A percentile compares a stretch with the other conserved stretches of the same genome.
Conservation (phyloP, 2,113 vertebrate species). For the Gnathonemus longibarbis region DNA sequence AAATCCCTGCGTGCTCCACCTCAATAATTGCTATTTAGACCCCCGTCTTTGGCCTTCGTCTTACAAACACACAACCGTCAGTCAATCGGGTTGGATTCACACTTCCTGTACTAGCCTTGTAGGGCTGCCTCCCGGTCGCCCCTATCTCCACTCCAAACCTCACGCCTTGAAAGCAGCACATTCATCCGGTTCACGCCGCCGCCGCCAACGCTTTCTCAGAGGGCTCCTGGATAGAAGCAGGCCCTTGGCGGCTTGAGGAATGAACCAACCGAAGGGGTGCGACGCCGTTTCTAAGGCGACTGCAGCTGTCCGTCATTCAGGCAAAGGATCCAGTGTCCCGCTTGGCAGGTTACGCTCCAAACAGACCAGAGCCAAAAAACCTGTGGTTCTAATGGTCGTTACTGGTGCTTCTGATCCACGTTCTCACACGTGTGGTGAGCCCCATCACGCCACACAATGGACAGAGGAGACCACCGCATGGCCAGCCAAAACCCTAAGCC, state of each 20-base stretch:
- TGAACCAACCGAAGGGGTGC: not conserved
- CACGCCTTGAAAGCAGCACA: not conserved
- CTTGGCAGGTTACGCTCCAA: not conserved
- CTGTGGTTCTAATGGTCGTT: not conserved
- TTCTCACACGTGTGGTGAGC: not conserved
- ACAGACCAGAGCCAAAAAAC: not conserved
- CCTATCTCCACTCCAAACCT: not conserved
- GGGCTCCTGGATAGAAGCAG: not conserved
- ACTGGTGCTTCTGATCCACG: not conserved
- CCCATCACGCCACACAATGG: not conserved
- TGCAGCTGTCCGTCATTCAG: not conserved
- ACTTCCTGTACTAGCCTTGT: not conserved
- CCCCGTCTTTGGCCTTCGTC: not conserved
- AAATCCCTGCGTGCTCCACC: not conserved
- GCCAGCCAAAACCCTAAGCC: not conserved
- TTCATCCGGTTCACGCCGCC: not conserved
- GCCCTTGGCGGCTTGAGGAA: not conserved
- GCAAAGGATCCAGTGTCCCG: not conserved
- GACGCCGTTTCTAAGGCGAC: not conserved
- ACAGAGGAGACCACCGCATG: not conserved
- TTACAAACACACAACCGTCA: not conserved
- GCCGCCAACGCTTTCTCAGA: not conserved
- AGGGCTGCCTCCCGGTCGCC: not conserved
- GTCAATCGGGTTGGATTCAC: not conserved
- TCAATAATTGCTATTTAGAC: not conserved